These are phyloP conservation scores for Chamaea fasciata DNA, from an alignment of 2,113 vertebrate species.

Conservation along the genomic window DNA sequence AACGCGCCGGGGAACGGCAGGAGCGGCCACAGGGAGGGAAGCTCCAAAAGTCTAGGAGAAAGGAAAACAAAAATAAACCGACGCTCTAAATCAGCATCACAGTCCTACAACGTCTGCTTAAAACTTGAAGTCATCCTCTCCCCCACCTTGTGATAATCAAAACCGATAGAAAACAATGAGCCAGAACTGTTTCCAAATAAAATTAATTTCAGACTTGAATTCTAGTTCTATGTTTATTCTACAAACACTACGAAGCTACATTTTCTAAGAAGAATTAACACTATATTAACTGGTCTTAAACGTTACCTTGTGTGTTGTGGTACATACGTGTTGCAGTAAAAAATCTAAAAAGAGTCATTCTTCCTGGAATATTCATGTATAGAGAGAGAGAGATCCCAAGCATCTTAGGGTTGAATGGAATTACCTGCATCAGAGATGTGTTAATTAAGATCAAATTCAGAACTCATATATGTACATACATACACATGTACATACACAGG, in stretches of 20 bases:
- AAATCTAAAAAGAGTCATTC: neutral
- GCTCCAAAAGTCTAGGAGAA: rapidly evolving
- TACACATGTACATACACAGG: neutral
- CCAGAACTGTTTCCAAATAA: neutral
- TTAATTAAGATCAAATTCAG: neutral
- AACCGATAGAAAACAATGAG: neutral
- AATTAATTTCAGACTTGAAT: neutral
- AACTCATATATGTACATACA: neutral
- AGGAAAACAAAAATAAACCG: neutral
- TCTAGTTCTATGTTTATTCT: neutral
- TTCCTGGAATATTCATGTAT: neutral
- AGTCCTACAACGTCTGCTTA: neutral
- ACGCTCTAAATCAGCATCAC: neutral
- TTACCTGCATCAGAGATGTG: neutral
- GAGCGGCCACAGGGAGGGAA: rapidly evolving
- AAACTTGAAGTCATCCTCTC: neutral
- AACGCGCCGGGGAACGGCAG: neutral
- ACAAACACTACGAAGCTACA: neutral
- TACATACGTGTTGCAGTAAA: neutral
- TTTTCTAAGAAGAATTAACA: neutral
- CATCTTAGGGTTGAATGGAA: neutral
- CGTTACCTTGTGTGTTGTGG: neutral
- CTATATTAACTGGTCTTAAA: neutral
- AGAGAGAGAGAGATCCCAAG: neutral
- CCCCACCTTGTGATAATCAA: neutral